Base-by-base conservation (phyloP, 2,888 invertebrate genomes). In the Acheta domesticus region DNA sequence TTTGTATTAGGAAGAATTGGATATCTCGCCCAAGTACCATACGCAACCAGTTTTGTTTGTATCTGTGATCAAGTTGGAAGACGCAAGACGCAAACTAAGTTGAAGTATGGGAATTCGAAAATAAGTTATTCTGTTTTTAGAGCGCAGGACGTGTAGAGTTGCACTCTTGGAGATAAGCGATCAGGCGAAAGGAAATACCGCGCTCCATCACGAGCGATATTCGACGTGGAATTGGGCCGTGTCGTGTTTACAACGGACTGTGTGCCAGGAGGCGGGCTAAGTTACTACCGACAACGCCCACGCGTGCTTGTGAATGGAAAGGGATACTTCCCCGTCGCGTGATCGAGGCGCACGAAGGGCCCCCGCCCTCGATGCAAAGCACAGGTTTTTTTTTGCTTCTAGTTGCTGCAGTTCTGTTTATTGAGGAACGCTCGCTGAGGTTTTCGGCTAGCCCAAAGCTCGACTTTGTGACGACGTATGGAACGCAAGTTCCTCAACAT, bases 231-330 rank as follows among this genome's bases (percentile, higher is more conserved):
- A 62, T 62, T 14, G 62, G 62, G n/a, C 62, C 62, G 14, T 62
- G 16, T 62, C 62, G 62, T 62, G 62, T 62, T 62, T 62, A 62
- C 62, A 62, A n/a, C n/a, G 62, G 16, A n/a, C 16, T 14, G 14
- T 62, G 62, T 62, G 62, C 14, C n/a, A 62, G 62, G 14, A 11
- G 14, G 62, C 62, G 14, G 62, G 62, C n/a, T 62, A 62, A 62
- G 62, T 62, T 62, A 62, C 62, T 62, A 62, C 62, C 62, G 62
- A n/a, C 62, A 62, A 62, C 62, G 62, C 62, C 62, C 62, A 62
- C 14, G n/a, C 62, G n/a, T n/a, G 62, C n/a, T 62, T 62, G 62
- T 62, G 62, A 62, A 62, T 62, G 62, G 62, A 62, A 36, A n/a
- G 62, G 14, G 14, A 62, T 8, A 19, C 62, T 62, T 62, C 62